Conservation (phyloP, 2,888 invertebrate genomes). For the Drosophila anomelani region DNA sequence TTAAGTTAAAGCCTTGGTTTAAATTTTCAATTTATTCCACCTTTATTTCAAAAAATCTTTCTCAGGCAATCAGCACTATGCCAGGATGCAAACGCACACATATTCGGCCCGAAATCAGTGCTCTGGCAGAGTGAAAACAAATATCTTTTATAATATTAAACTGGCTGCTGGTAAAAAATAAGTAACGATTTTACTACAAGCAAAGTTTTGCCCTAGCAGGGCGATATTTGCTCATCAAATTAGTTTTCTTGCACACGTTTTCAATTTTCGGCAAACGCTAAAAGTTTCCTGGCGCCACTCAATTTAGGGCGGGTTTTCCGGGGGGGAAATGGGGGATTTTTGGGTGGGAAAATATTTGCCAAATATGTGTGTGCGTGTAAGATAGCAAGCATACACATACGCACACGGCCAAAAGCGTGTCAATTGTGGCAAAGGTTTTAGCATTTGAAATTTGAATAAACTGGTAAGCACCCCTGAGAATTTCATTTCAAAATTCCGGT, state of each 20-base stretch:
- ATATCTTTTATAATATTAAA: constrained; percentile 31
- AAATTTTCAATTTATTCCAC: background rate
- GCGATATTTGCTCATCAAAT: constrained; percentile 69
- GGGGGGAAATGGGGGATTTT: background rate
- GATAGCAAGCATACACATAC: constrained; percentile 12
- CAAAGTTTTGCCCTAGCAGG: constrained; percentile 32
- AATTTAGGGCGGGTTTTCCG: background rate
- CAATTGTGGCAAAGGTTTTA: constrained; percentile 46
- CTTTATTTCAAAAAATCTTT: background rate
- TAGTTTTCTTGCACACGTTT: constrained; percentile 74
- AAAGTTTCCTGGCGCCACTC: constrained; percentile 42
- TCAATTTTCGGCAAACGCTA: constrained; percentile 61
- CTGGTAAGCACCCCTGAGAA: constrained; percentile 39
- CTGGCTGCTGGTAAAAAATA: constrained; percentile 31
- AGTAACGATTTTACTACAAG: constrained; percentile 48
- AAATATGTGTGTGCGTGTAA: constrained; percentile 27
- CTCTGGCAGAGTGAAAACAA: constrained; percentile 34
- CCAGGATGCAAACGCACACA: constrained; percentile 31
- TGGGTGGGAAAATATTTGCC: constrained; percentile 26
- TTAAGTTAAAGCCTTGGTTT: background rate
- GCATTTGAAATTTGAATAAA: constrained; percentile 37
- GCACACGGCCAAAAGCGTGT: constrained; percentile 31
- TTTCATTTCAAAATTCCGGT: constrained; percentile 42
- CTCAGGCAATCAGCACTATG: constrained; percentile 41
- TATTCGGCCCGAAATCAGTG: constrained; percentile 36